phyloP scores from a whole-genome alignment of 2,113 vertebrate genomes.

The Semnornis frantzii region DNA sequence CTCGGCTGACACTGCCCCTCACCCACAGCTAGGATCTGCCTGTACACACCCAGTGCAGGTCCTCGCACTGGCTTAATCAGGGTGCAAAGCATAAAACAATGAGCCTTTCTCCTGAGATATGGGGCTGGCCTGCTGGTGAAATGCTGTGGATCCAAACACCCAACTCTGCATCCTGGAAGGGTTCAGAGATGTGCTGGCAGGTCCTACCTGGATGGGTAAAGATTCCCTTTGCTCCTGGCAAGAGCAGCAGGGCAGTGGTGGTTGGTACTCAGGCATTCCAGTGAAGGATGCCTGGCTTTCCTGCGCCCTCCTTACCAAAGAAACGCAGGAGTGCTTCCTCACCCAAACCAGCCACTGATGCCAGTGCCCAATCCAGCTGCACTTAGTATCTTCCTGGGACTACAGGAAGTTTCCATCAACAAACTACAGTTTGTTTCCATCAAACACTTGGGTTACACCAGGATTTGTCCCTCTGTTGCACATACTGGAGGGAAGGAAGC shows the following conservation, averaged over 20 bases:
- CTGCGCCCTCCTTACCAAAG: neutral
- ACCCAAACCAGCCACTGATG: neutral
- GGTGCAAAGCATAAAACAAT: neutral
- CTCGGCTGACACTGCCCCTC: neutral
- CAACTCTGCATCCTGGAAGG: neutral
- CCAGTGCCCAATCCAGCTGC: neutral
- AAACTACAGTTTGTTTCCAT: no score
- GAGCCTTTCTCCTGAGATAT: neutral
- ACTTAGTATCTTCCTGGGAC: neutral
- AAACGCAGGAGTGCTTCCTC: neutral
- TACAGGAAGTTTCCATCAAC: no score
- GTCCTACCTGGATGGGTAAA: neutral
- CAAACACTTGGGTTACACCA: neutral
- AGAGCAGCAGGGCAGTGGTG: fast-evolving
- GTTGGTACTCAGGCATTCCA: neutral
- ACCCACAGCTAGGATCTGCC: neutral
- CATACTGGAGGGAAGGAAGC: neutral
- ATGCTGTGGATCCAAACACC: neutral
- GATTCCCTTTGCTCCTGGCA: neutral
- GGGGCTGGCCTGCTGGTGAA: neutral
- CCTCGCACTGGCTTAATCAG: neutral
- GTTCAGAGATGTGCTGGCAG: neutral
- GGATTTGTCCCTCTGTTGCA: neutral
- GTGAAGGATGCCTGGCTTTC: neutral
- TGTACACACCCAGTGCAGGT: neutral